Base-by-base conservation (phyloP, 2,888 invertebrate genomes). In the Pristionchus japonicus region DNA sequence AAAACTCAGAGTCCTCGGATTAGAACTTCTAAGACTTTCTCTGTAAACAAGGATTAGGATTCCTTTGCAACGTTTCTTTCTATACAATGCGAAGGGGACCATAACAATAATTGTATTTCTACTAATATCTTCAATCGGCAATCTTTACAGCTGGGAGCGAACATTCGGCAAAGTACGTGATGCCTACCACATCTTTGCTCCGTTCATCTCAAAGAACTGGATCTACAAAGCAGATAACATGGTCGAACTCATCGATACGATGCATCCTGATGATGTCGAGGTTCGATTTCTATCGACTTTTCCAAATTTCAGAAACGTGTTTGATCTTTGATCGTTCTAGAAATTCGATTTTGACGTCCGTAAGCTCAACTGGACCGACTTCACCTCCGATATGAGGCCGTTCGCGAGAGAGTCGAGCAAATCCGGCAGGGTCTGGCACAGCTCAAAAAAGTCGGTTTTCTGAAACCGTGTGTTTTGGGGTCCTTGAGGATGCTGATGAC, bases 341-440 rank as follows among this genome's bases (percentile, higher is more conserved):
- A 47, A 49, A 47, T 80, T 80, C 49, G 80, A 80, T 31, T 80
- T 80, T 9, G 80, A 80, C 80, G 37, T 80, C 0, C 80, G 80
- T 49, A 47, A 49, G 49, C 37, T 80, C 49, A 49, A 80, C 47
- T 80, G 80, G 80, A 80, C 47, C 3, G 80, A 9, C 11, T 80
- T 40, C 31, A 27, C 23, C 1, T 49, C 80, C 37, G 80, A 80
- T 20, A 20, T 80, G n/a, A n/a, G n/a, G 23, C 4, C 49, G 40
- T 49, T 80, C 80, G 80, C n/a, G n/a, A n/a, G n/a, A n/a, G n/a
- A n/a, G n/a, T n/a, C n/a, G n/a, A n/a, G n/a, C n/a, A n/a, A n/a
- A n/a, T n/a, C n/a, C n/a, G n/a, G n/a, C n/a, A n/a, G n/a, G n/a
- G n/a, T n/a, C n/a, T n/a, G n/a, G n/a, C n/a, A n/a, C n/a, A n/a